Base-by-base conservation (phyloP, 2,113 vertebrate species). In the Stictonetta naevosa region DNA sequence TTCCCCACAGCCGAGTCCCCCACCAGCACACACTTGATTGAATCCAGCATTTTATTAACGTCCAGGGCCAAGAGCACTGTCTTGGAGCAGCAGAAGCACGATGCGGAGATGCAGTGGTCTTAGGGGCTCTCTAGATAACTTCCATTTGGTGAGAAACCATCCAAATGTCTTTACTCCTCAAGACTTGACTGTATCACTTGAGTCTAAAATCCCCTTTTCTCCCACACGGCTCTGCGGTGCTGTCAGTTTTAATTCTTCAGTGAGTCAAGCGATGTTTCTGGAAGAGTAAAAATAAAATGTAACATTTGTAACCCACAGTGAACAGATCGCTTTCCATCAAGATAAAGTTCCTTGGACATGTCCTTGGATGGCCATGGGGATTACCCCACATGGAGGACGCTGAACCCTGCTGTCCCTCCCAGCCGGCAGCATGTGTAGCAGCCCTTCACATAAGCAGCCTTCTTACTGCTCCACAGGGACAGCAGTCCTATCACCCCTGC, bases 1-100 rank as follows among this genome's bases (percentile, higher is more conserved):
- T 99, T 99, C 11, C 99, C 99, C 44, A 99, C 99, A 0, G 99
- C 99, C 0, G 98, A 98, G 97, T 99, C 99, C 21, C 99, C 99
- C 14, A 99, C 99, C 90, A 99, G 91, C 46, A 99, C 99, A 2
- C 99, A 99, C 88, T 99, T 99, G 86, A 99, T 90, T 4, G 99
- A 98, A 86, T 98, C 98, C 95, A 99, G 97, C 96, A 98, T 86
- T 83, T 96, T 97, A 58, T 63, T 72, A 34, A 81, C 0, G 33
- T 63, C 67, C 90, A 48, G 36, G 50, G 50, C 36, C 71, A 76
- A 88, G 14, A 62, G n/a, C 28, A 33, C n/a, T 0, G 19, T 83
- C 60, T 90, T 28, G 1, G 8, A 2, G 2, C 53, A 53, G 40
- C 12, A 55, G 73, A 58, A 52, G 42, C 36, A 66, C 26, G 81